A percentile compares a stretch with the other conserved stretches of the same genome.
Evolutionary conservation across 2,113 vertebrate species (phyloP).

Genomic region (Myotis davidii): DNA sequence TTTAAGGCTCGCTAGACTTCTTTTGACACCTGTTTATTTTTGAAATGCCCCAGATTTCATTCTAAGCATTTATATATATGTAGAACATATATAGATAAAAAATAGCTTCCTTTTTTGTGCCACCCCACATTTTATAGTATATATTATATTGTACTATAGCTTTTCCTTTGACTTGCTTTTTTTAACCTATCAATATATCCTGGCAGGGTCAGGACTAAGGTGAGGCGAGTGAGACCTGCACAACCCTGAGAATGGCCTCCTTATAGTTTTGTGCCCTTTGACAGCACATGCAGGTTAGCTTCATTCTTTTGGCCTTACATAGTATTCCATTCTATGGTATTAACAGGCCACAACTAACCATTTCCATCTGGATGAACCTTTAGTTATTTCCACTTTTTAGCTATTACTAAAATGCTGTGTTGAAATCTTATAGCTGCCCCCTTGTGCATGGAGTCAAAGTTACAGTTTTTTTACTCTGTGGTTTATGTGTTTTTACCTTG

Average conservation of each 20-base stretch:
- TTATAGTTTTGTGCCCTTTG: neutral
- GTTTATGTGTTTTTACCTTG: neutral
- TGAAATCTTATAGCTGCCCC: neutral
- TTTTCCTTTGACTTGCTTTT: neutral
- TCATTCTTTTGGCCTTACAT: neutral
- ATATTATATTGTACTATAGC: neutral
- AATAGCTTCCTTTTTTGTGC: neutral
- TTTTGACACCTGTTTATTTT: neutral
- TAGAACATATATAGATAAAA: neutral
- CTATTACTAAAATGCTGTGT: slow-evolving; percentile 13
- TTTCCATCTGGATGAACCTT: neutral
- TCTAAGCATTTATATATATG: neutral
- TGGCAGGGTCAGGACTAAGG: neutral
- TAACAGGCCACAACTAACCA: neutral
- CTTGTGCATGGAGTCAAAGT: neutral
- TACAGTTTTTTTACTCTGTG: neutral
- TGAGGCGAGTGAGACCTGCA: neutral
- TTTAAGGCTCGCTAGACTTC: neutral
- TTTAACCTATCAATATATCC: neutral
- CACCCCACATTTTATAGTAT: neutral
- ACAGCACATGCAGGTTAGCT: too few relatives aligned
- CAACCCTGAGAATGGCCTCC: neutral
- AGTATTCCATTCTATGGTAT: neutral
- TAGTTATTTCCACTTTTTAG: neutral
- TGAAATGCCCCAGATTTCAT: slow-evolving; percentile 1